Evolutionary conservation across 2,888 invertebrate species (phyloP).

Genomic region (Dolichopus griseipennis): DNA sequence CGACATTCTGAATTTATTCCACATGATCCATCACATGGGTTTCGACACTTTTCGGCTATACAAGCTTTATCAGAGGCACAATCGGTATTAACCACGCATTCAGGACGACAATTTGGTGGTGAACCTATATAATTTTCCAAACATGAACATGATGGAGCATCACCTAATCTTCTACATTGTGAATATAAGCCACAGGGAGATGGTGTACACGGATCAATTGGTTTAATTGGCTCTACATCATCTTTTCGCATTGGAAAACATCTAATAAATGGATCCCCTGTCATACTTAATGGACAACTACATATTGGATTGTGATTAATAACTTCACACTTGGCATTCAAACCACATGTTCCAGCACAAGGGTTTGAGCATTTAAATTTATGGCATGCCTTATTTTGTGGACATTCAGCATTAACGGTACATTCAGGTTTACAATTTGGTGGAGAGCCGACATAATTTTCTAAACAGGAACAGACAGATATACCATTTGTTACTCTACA

Average conservation of each 20-base stretch:
- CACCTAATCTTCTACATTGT: constrained; percentile 53
- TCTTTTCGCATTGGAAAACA: constrained; percentile 49
- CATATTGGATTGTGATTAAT: constrained; percentile 77
- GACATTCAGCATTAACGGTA: constrained; percentile 71
- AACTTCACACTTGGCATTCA: constrained; percentile 66
- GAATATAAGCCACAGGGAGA: constrained; percentile 64
- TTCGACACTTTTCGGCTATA: constrained; percentile 60
- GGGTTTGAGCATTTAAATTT: constrained; percentile 76
- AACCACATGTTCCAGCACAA: constrained; percentile 72
- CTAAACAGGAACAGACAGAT: constrained; percentile 70
- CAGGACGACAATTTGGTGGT: constrained; percentile 60
- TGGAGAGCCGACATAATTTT: constrained; percentile 63
- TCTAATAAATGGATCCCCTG: constrained; percentile 72
- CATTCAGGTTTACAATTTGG: constrained; percentile 79
- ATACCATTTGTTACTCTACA: constrained; percentile 61
- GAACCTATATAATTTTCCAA: constrained; percentile 55
- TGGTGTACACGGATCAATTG: constrained; percentile 58
- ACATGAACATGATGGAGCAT: constrained; percentile 57
- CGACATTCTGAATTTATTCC: constrained; percentile 62
- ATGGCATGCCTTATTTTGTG: constrained; percentile 67
- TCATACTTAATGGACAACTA: constrained; percentile 61
- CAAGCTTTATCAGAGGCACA: constrained; percentile 59
- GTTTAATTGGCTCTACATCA: constrained; percentile 25
- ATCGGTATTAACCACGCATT: constrained; percentile 55
- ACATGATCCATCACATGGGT: constrained; percentile 64